phyloP scores from a whole-genome alignment of 2,888 invertebrate species.

The Drosophila mayaguana region DNA sequence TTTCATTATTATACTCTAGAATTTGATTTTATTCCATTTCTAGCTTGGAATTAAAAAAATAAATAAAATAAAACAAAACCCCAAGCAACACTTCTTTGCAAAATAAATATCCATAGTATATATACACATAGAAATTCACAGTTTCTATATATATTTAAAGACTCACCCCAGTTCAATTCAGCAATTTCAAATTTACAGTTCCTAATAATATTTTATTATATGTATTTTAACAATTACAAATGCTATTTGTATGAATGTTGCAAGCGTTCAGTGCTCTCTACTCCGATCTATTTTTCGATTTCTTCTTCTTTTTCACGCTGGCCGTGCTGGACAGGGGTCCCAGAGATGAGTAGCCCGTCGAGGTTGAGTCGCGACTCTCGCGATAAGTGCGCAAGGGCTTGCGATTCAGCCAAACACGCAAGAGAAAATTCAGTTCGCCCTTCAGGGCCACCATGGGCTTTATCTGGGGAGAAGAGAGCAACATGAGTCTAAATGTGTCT shows the following conservation, averaged over 20 bases:
- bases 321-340: constrained; percentile 51
- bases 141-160: too few species aligned
- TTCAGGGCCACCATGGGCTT: constrained; percentile 65
- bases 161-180: not conserved
- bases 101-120: too few species aligned
- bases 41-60: too few species aligned
- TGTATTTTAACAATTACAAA: constrained; percentile 38
- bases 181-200: not conserved
- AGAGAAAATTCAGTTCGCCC: constrained; percentile 69
- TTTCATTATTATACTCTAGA: too few species aligned
- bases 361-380: constrained; percentile 64
- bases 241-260: constrained; percentile 54
- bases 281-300: constrained; percentile 45
- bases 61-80: too few species aligned
- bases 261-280: constrained; percentile 41
- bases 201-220: constrained; percentile 23
- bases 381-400: constrained; percentile 72
- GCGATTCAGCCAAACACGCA: constrained; percentile 72
- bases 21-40: too few species aligned
- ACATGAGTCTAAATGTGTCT: not conserved
- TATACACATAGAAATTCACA: too few species aligned
- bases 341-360: constrained; percentile 70
- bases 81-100: too few species aligned
- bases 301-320: constrained; percentile 63
- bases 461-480: constrained; percentile 52